A percentile compares a stretch with the other conserved stretches of the same genome.
These are phyloP conservation scores for Acleris emargana DNA, from an alignment of 2,888 invertebrate genomes.

Conservation along the genomic window DNA sequence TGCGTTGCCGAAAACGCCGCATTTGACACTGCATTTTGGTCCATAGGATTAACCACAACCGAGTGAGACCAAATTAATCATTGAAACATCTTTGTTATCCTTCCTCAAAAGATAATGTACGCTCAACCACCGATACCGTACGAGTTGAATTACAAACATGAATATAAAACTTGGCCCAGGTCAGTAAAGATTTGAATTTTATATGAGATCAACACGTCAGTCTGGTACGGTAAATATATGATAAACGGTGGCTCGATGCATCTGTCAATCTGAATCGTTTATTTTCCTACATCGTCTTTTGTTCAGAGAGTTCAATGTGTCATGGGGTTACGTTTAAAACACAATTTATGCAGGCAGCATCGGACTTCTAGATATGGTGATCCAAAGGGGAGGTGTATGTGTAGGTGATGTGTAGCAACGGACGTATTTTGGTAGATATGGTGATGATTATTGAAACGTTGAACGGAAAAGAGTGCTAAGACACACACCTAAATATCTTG, in stretches of 20 bases:
- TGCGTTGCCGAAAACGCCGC: not conserved
- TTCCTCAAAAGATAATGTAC: not conserved
- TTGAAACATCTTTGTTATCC: not conserved
- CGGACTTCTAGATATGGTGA: no score
- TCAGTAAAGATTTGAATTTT: conserved; percentile 29
- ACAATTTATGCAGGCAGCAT: no score
- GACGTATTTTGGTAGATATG: no score
- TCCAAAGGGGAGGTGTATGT: no score
- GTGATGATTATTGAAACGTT: no score
- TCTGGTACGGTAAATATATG: conserved; percentile 8
- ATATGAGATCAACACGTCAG: conserved; percentile 12
- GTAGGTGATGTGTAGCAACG: no score
- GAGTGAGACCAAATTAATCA: not conserved
- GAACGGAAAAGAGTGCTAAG: no score
- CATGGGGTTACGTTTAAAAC: no score
- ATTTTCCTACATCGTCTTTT: not conserved
- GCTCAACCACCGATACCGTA: not conserved
- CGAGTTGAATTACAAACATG: conserved; percentile 19
- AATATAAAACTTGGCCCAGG: conserved; percentile 29
- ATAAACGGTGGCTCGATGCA: conserved; percentile 12
- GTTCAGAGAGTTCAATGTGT: no score
- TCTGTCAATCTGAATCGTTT: conserved; percentile 13
- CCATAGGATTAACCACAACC: no score
- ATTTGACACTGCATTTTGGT: not conserved
- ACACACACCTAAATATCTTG: no score